These are phyloP conservation scores for Enteromius treurensis DNA, from an alignment of 2,797 vertebrate genomes.

Conservation along the genomic window DNA sequence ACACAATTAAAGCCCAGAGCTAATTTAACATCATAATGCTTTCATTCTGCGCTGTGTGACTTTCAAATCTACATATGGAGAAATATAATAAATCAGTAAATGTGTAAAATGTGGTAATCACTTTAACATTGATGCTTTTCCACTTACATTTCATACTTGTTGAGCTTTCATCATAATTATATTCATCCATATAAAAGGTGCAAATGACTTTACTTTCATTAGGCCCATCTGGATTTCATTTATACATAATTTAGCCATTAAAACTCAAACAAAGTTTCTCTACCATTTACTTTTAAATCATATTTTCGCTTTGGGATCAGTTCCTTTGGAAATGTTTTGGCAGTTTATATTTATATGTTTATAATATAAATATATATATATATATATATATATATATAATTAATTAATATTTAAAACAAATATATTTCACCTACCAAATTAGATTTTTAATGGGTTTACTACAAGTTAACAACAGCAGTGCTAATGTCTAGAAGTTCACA, in stretches of 20 bases:
- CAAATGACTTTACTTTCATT: slow-evolving; percentile 1
- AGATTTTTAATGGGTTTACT: background rate
- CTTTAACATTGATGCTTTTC: background rate
- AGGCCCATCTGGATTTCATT: slow-evolving; percentile 19
- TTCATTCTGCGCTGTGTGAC: background rate
- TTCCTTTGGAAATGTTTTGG: background rate
- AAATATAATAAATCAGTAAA: slow-evolving; percentile 3
- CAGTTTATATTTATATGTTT: background rate
- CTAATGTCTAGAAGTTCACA: background rate
- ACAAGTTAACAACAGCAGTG: background rate
- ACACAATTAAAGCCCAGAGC: background rate
- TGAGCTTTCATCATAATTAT: slow-evolving; percentile 2
- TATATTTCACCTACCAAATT: background rate
- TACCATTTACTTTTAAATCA: background rate
- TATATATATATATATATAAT: no score
- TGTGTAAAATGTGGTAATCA: background rate
- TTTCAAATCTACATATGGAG: background rate
- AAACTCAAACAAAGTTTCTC: background rate
- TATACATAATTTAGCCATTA: background rate
- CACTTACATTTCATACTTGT: background rate
- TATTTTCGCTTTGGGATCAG: background rate
- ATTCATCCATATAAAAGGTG: background rate
- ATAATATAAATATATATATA: no score
- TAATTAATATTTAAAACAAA: no score
- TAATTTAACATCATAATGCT: background rate